A percentile compares a stretch with the other conserved stretches of the same genome.
These are phyloP conservation scores for Ormyrus thymus DNA, from an alignment of 2,888 invertebrate genomes.

Conservation along the genomic window DNA sequence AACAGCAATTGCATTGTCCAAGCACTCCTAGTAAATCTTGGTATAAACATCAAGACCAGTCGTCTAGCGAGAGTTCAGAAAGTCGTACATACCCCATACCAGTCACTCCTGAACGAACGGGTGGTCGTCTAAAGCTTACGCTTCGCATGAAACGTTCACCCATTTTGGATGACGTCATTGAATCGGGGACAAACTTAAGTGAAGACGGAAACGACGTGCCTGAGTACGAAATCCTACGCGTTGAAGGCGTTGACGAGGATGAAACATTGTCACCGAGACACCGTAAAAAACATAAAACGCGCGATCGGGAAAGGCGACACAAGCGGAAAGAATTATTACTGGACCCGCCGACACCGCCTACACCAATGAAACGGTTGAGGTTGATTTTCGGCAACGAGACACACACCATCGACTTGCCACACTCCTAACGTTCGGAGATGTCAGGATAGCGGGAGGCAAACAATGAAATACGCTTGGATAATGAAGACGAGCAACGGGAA, in stretches of 20 bases:
- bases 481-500: conserved; percentile 41
- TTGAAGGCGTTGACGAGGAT: conserved; percentile 82
- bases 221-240: conserved; percentile 89
- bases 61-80: conserved; percentile 57
- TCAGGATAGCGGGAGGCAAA: conserved; percentile 36
- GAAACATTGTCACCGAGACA: conserved; percentile 66
- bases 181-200: conserved; percentile 84
- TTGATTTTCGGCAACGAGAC: conserved; percentile 93
- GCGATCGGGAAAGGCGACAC: conserved; percentile 79
- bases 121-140: conserved; percentile 84
- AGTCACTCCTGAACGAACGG: conserved; percentile 78
- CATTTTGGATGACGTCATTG: conserved; percentile 88
- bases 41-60: conserved; percentile 61
- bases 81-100: conserved; percentile 70
- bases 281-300: conserved; percentile 78
- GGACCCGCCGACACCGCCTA: conserved; percentile 80
- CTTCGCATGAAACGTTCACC: conserved; percentile 92
- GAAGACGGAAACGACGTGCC: conserved; percentile 82
- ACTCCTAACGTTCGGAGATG: conserved; percentile 76
- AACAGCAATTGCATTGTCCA: conserved; percentile 3
- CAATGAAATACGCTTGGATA: neutral
- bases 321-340: conserved; percentile 75
- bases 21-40: neutral
- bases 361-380: conserved; percentile 89
- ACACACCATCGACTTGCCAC: conserved; percentile 91